phyloP scores from a whole-genome alignment of 2,888 invertebrate species.

The Macrosoma leucophasiata region DNA sequence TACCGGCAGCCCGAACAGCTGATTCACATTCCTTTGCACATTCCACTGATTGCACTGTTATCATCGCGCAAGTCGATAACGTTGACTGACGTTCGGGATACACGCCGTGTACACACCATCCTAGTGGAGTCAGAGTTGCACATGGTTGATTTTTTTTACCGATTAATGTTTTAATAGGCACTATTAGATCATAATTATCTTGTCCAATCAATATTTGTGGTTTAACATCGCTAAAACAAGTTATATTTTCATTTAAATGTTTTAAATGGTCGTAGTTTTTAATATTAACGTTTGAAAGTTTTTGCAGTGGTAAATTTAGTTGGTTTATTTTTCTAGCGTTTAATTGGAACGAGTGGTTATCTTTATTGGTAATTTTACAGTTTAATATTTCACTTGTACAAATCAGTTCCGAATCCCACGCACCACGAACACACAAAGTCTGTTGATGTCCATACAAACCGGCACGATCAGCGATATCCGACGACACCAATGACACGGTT shows the following conservation, averaged over 20 bases:
- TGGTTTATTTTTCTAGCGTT: constrained; percentile 1
- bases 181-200: constrained; percentile 5
- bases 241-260: background rate
- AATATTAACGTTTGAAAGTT: background rate
- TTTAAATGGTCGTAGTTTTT: background rate
- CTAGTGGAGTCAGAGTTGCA: constrained; percentile 4
- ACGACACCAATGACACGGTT: constrained; percentile 16
- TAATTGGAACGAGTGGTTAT: background rate
- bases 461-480: constrained; percentile 10
- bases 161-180: background rate
- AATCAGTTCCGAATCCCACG: background rate
- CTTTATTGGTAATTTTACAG: background rate
- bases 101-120: constrained; percentile 8
- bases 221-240: constrained; percentile 2
- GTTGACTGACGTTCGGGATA: no score
- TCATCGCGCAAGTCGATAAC: no score
- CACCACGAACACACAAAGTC: background rate
- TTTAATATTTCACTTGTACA: background rate
- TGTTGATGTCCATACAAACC: constrained; percentile 11
- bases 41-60: no score
- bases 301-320: constrained; percentile 4
- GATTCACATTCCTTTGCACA: no score
- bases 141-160: constrained; percentile 1
- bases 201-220: constrained; percentile 8
- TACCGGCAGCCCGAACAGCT: no score